These are phyloP conservation scores for Heteropelma amictum DNA, from an alignment of 2,888 invertebrate genomes.

Conservation along the genomic window DNA sequence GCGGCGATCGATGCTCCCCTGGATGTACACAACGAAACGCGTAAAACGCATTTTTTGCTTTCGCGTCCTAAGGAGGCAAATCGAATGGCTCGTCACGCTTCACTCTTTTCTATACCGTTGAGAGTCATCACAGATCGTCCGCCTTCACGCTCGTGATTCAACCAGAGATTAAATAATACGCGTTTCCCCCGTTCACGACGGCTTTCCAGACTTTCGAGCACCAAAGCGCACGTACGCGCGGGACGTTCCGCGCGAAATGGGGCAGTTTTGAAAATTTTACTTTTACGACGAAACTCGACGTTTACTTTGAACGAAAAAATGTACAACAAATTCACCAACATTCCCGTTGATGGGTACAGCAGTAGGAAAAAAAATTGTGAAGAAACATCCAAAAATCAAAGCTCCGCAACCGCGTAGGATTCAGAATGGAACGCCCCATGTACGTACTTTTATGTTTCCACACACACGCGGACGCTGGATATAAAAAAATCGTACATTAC, in stretches of 20 bases:
- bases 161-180: slow-evolving; percentile 54
- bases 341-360: too few relatives aligned
- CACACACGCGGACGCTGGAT: not conserved
- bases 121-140: slow-evolving; percentile 31
- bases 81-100: slow-evolving; percentile 50
- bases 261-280: too few relatives aligned
- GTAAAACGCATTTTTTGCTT: not conserved
- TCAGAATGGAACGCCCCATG: not conserved
- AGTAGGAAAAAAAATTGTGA: too few relatives aligned
- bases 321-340: too few relatives aligned
- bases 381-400: too few relatives aligned
- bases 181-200: slow-evolving; percentile 32
- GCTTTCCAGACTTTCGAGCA: slow-evolving; percentile 3
- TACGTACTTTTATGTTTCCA: not conserved
- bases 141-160: slow-evolving; percentile 54
- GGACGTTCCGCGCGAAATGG: too few relatives aligned
- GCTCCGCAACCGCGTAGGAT: too few relatives aligned
- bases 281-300: too few relatives aligned
- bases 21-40: too few relatives aligned
- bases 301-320: too few relatives aligned
- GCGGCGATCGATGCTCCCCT: not conserved
- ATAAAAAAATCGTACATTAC: too few relatives aligned
- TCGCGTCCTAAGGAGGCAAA: slow-evolving; percentile 44
- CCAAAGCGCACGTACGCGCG: too few relatives aligned
- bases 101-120: slow-evolving; percentile 14